Conservation (phyloP, 1,140 invertebrate species). For the Idris sp. region DNA sequence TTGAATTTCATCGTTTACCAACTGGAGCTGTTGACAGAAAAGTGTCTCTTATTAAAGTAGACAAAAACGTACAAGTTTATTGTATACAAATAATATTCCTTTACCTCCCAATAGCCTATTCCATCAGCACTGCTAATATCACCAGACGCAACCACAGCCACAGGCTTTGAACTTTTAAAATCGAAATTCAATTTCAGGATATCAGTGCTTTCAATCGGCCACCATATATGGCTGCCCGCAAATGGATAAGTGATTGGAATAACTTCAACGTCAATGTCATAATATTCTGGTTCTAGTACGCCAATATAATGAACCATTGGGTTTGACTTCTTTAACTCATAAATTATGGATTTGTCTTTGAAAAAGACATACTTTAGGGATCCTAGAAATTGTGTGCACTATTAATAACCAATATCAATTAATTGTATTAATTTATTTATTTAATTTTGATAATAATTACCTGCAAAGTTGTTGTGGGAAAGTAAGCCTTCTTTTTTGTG, state of each 20-base stretch:
- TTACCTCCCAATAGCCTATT: constrained; percentile 92
- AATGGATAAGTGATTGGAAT: constrained; percentile 96
- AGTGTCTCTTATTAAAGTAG: too few species aligned
- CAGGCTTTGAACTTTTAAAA: constrained; percentile 90
- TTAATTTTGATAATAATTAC: too few species aligned
- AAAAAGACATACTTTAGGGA: constrained; percentile 95
- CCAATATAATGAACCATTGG: constrained; percentile 91
- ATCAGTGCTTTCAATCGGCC: constrained; percentile 85
- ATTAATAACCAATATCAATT: too few species aligned
- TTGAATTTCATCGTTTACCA: constrained; percentile 89
- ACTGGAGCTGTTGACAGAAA: constrained; percentile 85
- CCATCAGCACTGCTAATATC: constrained; percentile 85
- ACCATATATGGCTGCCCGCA: constrained; percentile 91
- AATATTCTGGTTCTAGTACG: constrained; percentile 88
- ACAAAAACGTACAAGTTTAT: too few species aligned
- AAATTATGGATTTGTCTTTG: constrained; percentile 93
- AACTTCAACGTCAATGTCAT: constrained; percentile 89
- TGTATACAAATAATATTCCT: too few species aligned
- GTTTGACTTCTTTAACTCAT: constrained; percentile 88
- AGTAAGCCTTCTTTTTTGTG: constrained; percentile 86
- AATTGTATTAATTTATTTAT: too few species aligned
- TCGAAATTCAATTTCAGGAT: constrained; percentile 90
- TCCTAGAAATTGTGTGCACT: too few species aligned
- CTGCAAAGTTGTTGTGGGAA: constrained; percentile 85
- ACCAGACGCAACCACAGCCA: constrained; percentile 90